Base-by-base conservation (phyloP, 2,888 invertebrate species). In the Meiosimyza platycephala region DNA sequence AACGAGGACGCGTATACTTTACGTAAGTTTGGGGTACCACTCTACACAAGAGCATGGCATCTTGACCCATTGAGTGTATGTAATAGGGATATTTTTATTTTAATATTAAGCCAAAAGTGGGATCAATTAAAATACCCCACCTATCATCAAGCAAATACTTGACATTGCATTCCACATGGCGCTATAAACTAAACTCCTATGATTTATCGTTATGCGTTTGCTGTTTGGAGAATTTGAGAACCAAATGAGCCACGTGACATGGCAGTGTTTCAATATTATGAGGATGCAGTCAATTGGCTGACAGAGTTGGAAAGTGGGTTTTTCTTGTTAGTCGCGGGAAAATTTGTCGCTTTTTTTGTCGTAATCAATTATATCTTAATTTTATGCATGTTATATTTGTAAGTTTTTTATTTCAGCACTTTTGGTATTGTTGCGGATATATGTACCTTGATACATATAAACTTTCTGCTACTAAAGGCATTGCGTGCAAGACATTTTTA, bases 1-100 rank as follows among this genome's bases (percentile, higher is more conserved):
- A 89, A 69, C 87, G 87, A 12, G 94, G 94, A 78, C 90, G 90
- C 78, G 94, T 95, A 63, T 94, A 93, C 84, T 95, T 95, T 83
- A 94, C 94, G 94, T 94, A 89, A 92, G 93, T 90, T 48, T 40
- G 40, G 40, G 40, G 9, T 5, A 40, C 40, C 40, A 40, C 40
- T 1, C 40, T 7, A 40, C 6, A 2, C 9, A 40, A 40, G 4
- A 40, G 9, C 6, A 40, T 9, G 4, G 40, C 40, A 40, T 40
- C 0, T 40, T 40, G 40, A 40, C 40, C 40, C 40, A 40, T 40
- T 7, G 9, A 40, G 40, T 7, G 40, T 40, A 9, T 9, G 28
- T 9, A 9, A 6, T 40, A 40, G 9, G 40, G 40, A 2, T 28
- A 13, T 57, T 22, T 12, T 0, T 6, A 57, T 3, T 57, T 0